Evolutionary conservation across 2,113 vertebrate genomes (phyloP).

Genomic region (Epinephelus lanceolatus): DNA sequence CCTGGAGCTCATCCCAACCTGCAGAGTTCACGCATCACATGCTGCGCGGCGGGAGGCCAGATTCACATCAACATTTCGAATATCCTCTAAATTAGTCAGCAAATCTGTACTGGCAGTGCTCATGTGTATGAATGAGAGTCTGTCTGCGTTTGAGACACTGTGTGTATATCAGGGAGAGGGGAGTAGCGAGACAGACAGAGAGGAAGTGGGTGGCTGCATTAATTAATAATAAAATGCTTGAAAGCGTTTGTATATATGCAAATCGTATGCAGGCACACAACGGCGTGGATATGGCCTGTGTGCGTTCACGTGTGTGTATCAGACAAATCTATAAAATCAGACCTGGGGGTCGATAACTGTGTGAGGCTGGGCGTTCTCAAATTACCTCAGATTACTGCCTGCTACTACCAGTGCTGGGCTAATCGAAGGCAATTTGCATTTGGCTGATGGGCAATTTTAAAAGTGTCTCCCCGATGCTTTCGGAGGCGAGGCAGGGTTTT

Average conservation of each 20-base stretch:
- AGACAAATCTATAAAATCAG: conserved; percentile 65
- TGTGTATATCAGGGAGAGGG: conserved; percentile 10
- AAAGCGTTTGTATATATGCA: conserved; percentile 47
- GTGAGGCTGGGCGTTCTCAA: conserved; percentile 54
- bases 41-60: conserved; percentile 24
- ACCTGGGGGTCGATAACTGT: conserved; percentile 58
- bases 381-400: conserved; percentile 71
- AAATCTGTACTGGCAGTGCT: conserved; percentile 53
- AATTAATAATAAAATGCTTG: conserved; percentile 56
- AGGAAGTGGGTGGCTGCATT: conserved; percentile 49
- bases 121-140: conserved; percentile 70
- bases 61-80: conserved; percentile 54
- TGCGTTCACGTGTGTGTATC: conserved; percentile 26
- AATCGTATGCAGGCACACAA: conserved; percentile 45
- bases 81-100: conserved; percentile 72
- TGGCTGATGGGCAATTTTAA: conserved; percentile 73
- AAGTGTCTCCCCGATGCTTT: conserved; percentile 63
- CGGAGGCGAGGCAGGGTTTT: conserved; percentile 10
- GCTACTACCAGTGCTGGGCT: conserved; percentile 62
- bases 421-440: conserved; percentile 81
- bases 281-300: background rate
- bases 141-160: conserved; percentile 48
- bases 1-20: conserved; percentile 29
- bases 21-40: conserved; percentile 39
- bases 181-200: conserved; percentile 28